phyloP scores from a whole-genome alignment of 2,888 invertebrate species.

The Chelonus formosanus region DNA sequence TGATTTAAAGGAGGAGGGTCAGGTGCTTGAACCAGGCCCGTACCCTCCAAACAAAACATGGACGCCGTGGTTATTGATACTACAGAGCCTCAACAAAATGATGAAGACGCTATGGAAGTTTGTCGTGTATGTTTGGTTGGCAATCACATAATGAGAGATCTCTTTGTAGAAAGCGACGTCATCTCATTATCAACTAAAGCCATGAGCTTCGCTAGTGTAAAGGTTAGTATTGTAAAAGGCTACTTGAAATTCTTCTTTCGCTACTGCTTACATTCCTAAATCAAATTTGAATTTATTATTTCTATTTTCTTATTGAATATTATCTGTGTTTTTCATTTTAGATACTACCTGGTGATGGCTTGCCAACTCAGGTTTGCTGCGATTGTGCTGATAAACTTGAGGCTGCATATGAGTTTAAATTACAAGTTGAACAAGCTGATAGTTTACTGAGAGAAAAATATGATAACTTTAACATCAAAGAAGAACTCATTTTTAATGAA shows the following conservation, averaged over 20 bases:
- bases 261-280: constrained; percentile 1
- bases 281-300: constrained; percentile 33
- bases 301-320: neutral
- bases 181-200: constrained; percentile 56
- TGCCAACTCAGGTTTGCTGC: constrained; percentile 58
- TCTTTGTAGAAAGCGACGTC: constrained; percentile 53
- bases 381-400: constrained; percentile 58
- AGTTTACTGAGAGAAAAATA: constrained; percentile 54
- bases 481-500: constrained; percentile 59
- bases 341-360: constrained; percentile 57
- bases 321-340: constrained; percentile 25
- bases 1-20: constrained; percentile 19
- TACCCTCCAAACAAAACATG: constrained; percentile 58
- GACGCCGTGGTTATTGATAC: constrained; percentile 61
- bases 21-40: constrained; percentile 33
- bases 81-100: constrained; percentile 51
- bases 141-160: constrained; percentile 55
- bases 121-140: constrained; percentile 58
- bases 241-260: constrained; percentile 12
- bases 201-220: constrained; percentile 61
- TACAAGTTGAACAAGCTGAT: constrained; percentile 62
- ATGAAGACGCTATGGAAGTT: constrained; percentile 50
- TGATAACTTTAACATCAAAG: constrained; percentile 55
- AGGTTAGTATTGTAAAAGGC: constrained; percentile 53
- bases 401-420: constrained; percentile 59